phyloP scores from a whole-genome alignment of 2,888 invertebrate species.

The Chrysodeixis includens region DNA sequence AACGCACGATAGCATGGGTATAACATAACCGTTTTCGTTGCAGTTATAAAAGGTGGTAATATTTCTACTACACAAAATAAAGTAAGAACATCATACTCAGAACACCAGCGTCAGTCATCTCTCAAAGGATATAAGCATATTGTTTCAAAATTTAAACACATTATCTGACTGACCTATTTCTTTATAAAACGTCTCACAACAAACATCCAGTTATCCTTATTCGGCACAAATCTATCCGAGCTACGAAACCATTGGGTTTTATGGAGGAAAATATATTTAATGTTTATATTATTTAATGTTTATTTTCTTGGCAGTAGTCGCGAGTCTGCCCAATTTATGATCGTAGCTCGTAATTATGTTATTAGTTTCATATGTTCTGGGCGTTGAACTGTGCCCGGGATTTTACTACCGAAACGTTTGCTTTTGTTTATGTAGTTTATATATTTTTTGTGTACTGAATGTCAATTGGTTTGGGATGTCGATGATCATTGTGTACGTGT shows the following conservation, averaged over 20 bases:
- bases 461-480: background rate
- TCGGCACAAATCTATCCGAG: conserved; percentile 32
- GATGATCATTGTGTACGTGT: background rate
- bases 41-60: no score
- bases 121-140: no score
- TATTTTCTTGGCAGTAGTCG: conserved; percentile 42
- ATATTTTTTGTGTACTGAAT: background rate
- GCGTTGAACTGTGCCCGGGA: background rate
- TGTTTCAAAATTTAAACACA: no score
- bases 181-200: conserved; percentile 19
- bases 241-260: conserved; percentile 27
- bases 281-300: conserved; percentile 31
- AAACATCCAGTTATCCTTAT: conserved; percentile 36
- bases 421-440: background rate
- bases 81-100: no score
- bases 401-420: background rate
- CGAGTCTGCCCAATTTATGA: conserved; percentile 35
- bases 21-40: no score
- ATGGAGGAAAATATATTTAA: conserved; percentile 17
- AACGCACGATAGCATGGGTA: no score
- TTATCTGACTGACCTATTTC: conserved; percentile 19
- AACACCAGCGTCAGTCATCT: no score
- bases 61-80: no score
- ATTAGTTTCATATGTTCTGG: conserved; percentile 28
- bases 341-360: conserved; percentile 45